These are phyloP conservation scores for Xenentodon cancila DNA, from an alignment of 2,797 vertebrate species.

Conservation along the genomic window DNA sequence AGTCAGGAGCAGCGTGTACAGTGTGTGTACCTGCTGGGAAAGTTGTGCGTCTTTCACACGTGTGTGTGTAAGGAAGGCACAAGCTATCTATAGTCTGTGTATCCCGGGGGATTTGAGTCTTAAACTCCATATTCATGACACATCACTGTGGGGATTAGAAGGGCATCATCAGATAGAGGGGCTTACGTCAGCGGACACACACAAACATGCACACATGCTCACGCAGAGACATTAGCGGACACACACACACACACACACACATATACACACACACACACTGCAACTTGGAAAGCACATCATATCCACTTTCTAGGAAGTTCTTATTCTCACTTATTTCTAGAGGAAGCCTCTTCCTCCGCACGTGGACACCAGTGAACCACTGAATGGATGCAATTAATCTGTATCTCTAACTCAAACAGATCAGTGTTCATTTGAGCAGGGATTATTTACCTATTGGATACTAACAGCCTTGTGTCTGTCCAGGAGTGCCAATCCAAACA, in stretches of 20 bases:
- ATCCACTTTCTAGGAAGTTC: constrained; percentile 59
- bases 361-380: constrained; percentile 7
- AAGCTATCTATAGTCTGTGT: constrained; percentile 83
- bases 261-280: constrained; percentile 37
- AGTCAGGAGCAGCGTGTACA: constrained; percentile 56
- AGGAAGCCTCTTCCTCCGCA: constrained; percentile 17
- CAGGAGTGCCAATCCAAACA: constrained; percentile 41
- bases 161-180: constrained; percentile 80
- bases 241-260: constrained; percentile 37
- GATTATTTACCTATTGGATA: constrained; percentile 45
- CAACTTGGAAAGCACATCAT: constrained; percentile 50
- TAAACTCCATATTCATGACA: constrained; percentile 89
- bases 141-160: constrained; percentile 88
- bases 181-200: constrained; percentile 72
- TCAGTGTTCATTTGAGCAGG: constrained; percentile 39
- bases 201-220: constrained; percentile 31
- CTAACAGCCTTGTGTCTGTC: constrained; percentile 22
- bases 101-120: constrained; percentile 82
- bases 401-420: constrained; percentile 28
- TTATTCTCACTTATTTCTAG: constrained; percentile 34
- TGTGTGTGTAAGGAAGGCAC: constrained; percentile 51
- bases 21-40: constrained; percentile 38
- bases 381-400: constrained; percentile 18
- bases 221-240: constrained; percentile 41
- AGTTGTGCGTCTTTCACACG: constrained; percentile 33